Evolutionary conservation across 2,797 vertebrate species (phyloP).

Genomic region (Bradypodion ventrale): DNA sequence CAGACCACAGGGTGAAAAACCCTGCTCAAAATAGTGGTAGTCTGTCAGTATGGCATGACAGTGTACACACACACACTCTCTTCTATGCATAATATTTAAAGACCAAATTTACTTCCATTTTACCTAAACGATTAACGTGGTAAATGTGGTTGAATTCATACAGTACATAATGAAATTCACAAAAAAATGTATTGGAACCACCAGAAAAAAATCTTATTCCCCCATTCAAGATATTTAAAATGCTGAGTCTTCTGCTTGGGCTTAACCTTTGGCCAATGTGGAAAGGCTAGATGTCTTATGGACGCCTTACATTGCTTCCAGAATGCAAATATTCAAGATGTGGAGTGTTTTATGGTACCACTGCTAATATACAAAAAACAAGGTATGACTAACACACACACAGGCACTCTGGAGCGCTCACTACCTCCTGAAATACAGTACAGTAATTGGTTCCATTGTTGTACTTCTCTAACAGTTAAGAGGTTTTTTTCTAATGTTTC

Average conservation of each 20-base stretch:
- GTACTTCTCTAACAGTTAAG: too few species aligned
- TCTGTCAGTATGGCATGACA: too few species aligned
- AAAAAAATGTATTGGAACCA: conserved; percentile 9
- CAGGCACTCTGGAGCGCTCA: too few species aligned
- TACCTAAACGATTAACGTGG: neutral
- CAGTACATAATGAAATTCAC: neutral
- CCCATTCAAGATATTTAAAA: neutral
- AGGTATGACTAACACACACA: too few species aligned
- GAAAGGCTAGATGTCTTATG: neutral
- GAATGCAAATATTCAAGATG: neutral
- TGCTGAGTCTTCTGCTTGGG: neutral
- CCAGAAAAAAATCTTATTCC: neutral
- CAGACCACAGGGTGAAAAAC: too few species aligned
- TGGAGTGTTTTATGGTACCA: conserved; percentile 6
- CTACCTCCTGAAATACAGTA: too few species aligned
- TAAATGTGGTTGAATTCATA: neutral
- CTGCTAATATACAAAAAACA: conserved; percentile 9
- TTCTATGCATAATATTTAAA: neutral
- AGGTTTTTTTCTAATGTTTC: too few species aligned
- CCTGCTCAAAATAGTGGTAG: too few species aligned
- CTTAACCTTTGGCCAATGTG: neutral
- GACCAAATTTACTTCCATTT: neutral
- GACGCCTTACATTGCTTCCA: conserved; percentile 14
- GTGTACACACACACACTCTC: too few species aligned
- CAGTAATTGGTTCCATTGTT: too few species aligned